Conservation (phyloP, 2,797 vertebrate genomes). For the Myripristis murdjan region DNA sequence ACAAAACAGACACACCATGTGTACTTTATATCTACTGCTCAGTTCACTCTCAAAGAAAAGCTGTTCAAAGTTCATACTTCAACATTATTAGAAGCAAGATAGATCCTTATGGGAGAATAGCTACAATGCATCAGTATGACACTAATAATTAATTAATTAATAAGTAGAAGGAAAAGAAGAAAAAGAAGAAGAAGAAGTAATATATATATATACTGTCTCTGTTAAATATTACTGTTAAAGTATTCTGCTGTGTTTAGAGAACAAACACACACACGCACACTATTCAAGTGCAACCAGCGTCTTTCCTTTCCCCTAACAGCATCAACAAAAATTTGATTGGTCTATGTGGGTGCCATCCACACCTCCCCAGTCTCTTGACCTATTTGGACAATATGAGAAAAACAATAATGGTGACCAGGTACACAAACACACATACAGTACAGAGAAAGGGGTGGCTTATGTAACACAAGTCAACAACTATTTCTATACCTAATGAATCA, state of each 20-base stretch:
- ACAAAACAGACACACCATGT: constrained; percentile 53
- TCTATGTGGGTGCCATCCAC: not conserved
- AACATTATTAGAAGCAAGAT: constrained; percentile 24
- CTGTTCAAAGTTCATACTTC: not conserved
- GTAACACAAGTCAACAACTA: not conserved
- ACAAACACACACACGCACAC: no score
- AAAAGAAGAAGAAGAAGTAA: no score
- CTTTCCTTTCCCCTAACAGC: no score
- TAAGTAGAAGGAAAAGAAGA: no score
- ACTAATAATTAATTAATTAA: no score
- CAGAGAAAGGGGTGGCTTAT: not conserved
- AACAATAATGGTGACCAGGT: not conserved
- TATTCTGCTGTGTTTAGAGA: not conserved
- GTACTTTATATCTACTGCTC: constrained; percentile 38
- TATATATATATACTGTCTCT: not conserved
- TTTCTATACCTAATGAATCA: not conserved
- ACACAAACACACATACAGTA: not conserved
- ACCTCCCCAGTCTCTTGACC: not conserved
- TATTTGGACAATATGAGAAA: not conserved
- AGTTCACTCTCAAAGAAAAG: constrained; percentile 42
- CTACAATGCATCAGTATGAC: not conserved
- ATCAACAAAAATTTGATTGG: not conserved
- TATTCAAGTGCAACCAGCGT: no score
- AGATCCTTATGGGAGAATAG: not conserved
- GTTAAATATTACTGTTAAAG: not conserved